Conservation (phyloP, 92 coral and sea anemone genomes). For the Porites lobata region DNA sequence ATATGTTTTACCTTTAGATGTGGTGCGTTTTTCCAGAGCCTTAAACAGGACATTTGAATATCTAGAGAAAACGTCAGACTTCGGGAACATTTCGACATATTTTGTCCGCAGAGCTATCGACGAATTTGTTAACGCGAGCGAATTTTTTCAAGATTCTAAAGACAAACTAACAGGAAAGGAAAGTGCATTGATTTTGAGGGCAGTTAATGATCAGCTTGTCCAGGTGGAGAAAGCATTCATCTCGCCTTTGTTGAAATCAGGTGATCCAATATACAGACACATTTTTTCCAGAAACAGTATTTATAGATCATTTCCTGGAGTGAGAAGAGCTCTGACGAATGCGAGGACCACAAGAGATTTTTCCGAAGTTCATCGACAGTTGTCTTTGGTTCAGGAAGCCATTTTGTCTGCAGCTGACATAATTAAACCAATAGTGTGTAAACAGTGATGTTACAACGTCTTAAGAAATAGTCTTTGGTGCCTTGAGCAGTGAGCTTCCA, state of each 20-base stretch:
- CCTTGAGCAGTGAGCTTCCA: too few species aligned
- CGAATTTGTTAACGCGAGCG: conserved; percentile 70
- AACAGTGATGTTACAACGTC: background rate
- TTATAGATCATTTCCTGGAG: conserved; percentile 7
- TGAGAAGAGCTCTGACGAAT: background rate
- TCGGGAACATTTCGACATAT: background rate
- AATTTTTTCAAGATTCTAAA: conserved; percentile 61
- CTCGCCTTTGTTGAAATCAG: conserved; percentile 2
- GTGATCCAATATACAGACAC: conserved; percentile 17
- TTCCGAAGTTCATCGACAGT: conserved; percentile 57
- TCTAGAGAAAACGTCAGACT: background rate
- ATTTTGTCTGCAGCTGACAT: conserved; percentile 69
- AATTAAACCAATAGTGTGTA: conserved; percentile 46
- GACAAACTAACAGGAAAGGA: conserved; percentile 62
- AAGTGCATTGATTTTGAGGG: conserved; percentile 65
- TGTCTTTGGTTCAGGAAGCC: conserved; percentile 71
- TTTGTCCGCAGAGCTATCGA: conserved; percentile 69
- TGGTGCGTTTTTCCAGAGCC: conserved; percentile 45
- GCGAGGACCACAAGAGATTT: background rate
- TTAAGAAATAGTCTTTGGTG: too few species aligned
- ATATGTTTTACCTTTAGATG: conserved; percentile 73
- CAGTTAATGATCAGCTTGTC: conserved; percentile 83
- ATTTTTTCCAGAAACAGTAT: conserved; percentile 6
- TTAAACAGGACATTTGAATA: conserved; percentile 5
- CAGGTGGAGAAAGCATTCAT: conserved; percentile 87